Base-by-base conservation (phyloP, 1,140 invertebrate genomes). In the Tetramorium alpestre region DNA sequence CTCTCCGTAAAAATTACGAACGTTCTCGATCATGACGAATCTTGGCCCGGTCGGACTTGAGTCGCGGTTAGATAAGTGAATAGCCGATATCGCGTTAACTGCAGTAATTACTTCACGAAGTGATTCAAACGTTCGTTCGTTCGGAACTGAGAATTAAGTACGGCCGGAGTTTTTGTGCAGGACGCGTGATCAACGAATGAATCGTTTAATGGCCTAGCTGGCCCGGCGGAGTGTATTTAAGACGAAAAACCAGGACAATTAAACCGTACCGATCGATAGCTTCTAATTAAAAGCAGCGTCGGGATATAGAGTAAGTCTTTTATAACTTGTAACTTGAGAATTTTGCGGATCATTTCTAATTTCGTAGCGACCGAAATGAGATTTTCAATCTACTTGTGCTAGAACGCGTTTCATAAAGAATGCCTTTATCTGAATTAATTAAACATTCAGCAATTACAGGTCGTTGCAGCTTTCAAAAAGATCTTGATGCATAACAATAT, bases 201-300 rank as follows among this genome's bases (percentile, higher is more conserved):
- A 80, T 87, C 89, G 78, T 86, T 90, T 90, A 90, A 89, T 86
- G 76, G 70, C n/a, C 77, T 67, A 51, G 56, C 75, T 38, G 41
- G 13, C 18, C 44, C 44, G 54, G 64, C n/a, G 16, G 28, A 11
- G 28, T 54, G 78, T 58, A 69, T 75, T 51, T 62, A 82, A 70
- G 60, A 70, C 18, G 56, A 62, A 62, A 90, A 88, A 88, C 56
- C 70, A 51, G 77, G 60, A 75, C 89, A 89, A 88, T 90, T 84
- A 84, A 91, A 84, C 62, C 75, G 67, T 70, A 54, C 67, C 81
- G 76, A 64, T 73, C 82, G 33, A 33, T 62, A 82, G 51, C 73
- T 81, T 72, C 81, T 88, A 90, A 90, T 90, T 89, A 89, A 86
- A 89, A 85, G n/a, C 13, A 3, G n/a, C 8, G 16, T 44, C 16